phyloP scores from a whole-genome alignment of 1,140 invertebrate genomes.

The Temnothorax nylanderi region DNA sequence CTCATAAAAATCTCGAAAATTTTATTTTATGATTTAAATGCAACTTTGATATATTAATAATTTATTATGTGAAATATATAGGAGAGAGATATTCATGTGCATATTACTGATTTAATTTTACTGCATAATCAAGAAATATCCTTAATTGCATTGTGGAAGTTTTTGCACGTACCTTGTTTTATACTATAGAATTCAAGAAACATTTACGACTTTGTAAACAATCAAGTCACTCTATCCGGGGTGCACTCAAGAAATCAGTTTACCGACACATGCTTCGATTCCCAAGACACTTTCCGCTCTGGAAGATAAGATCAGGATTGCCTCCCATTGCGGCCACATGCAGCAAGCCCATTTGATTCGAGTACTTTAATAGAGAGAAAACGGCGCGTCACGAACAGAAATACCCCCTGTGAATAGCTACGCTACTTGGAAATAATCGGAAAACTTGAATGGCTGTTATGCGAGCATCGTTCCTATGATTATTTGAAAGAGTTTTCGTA shows the following conservation, averaged over 20 bases:
- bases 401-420: not conserved
- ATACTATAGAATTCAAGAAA: not conserved
- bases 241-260: slow-evolving; percentile 34
- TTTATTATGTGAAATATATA: not conserved
- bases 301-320: slow-evolving; percentile 36
- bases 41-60: not conserved
- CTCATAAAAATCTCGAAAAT: not conserved
- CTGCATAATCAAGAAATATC: not conserved
- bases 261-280: slow-evolving; percentile 23
- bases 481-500: slow-evolving; percentile 4
- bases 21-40: not conserved
- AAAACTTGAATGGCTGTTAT: slow-evolving; percentile 22
- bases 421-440: slow-evolving; percentile 18
- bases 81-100: not conserved
- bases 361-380: slow-evolving; percentile 40
- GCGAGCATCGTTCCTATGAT: too few species aligned
- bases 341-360: slow-evolving; percentile 32
- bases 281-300: slow-evolving; percentile 9
- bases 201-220: not conserved
- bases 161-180: not conserved
- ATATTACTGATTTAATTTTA: not conserved
- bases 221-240: not conserved
- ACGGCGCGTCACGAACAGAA: slow-evolving; percentile 21
- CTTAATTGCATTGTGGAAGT: not conserved
- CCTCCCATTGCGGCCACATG: slow-evolving; percentile 28